Base-by-base conservation (phyloP, 2,888 invertebrate genomes). In the Dusona sp. region DNA sequence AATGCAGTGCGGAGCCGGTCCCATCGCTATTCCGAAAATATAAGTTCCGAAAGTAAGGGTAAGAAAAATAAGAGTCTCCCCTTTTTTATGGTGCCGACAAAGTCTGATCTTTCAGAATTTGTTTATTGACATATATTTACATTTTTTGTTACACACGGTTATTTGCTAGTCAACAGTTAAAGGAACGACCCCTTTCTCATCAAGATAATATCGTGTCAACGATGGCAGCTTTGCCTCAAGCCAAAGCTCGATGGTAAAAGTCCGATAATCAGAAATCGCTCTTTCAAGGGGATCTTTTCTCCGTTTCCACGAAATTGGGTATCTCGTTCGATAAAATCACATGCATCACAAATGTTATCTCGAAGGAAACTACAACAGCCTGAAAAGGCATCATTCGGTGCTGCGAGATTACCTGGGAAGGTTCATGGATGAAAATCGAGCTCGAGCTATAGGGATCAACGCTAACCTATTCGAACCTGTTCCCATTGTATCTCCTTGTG, bases 221-320 rank as follows among this genome's bases (percentile, higher is more conserved):
- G 73, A 61, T 57, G 42, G 25, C 45, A 65, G 19, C 45, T 16
- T 65, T 54, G 25, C 11, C 45, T 16, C 13, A 38, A 54, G 33
- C 78, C 9, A n/a, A 42, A 77, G 19, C n/a, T 13, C 29, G 61
- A n/a, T 38, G 42, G 38, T 61, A 38, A 57, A 74, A 75, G 74
- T 74, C 48, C 67, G 74, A 84, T 84, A 84, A 79, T 61, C 67
- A 45, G 72, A 73, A 83, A 61, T 74, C 74, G n/a, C 61, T 29
- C 33, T 74, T 79, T 57, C 45, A 16, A 73, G 3, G 36, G 19
- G 33, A 73, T 73, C 36, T 72, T 51, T n/a, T 29, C 48, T 7
- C 54, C 22, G 38, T 70, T 57, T 16, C 73, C 38, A 51, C 67
- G 75, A 84, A 84, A 84, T 84, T 84, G 84, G 74, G 48, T 68